Percentiles rank a stretch among this genome's conserved stretches.
phyloP scores from a whole-genome alignment of 2,888 invertebrate species.

The Cinara cedri region DNA sequence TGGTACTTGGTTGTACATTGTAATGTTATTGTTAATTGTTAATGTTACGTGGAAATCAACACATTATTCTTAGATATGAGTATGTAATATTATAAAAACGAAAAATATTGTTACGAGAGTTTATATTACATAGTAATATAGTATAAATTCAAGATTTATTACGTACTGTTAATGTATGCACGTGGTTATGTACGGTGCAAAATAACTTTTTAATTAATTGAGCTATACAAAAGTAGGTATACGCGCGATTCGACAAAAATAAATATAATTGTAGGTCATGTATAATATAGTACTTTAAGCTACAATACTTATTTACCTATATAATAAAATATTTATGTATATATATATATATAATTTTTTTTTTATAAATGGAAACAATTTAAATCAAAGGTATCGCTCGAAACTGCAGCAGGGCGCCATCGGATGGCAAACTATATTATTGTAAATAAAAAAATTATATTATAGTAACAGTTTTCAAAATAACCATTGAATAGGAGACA shows the following conservation, averaged over 20 bases:
- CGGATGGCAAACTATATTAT: too few relatives aligned
- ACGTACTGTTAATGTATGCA: neutral
- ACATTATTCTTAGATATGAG: constrained; percentile 9
- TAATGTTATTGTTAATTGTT: too few relatives aligned
- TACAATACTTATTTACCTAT: too few relatives aligned
- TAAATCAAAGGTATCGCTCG: constrained; percentile 22
- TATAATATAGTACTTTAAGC: too few relatives aligned
- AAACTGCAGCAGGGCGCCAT: neutral
- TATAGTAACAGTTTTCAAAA: too few relatives aligned
- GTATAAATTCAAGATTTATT: constrained; percentile 38
- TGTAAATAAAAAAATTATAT: too few relatives aligned
- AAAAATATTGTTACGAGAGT: constrained; percentile 20
- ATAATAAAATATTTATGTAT: too few relatives aligned
- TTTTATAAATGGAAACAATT: neutral
- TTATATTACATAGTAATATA: neutral
- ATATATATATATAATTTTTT: neutral
- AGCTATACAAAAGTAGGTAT: constrained; percentile 10
- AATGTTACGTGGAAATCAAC: constrained; percentile 29
- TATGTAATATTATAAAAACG: constrained; percentile 4
- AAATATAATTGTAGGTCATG: constrained; percentile 9
- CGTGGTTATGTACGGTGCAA: constrained; percentile 16
- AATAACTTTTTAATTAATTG: constrained; percentile 38
- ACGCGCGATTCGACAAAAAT: constrained; percentile 7
- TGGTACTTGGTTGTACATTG: too few relatives aligned
- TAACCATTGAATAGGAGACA: too few relatives aligned